Evolutionary conservation across 2,113 vertebrate species (phyloP), one percentile per base, ranked within the genome.

Genomic region (Cephalopholis sonnerati): DNA sequence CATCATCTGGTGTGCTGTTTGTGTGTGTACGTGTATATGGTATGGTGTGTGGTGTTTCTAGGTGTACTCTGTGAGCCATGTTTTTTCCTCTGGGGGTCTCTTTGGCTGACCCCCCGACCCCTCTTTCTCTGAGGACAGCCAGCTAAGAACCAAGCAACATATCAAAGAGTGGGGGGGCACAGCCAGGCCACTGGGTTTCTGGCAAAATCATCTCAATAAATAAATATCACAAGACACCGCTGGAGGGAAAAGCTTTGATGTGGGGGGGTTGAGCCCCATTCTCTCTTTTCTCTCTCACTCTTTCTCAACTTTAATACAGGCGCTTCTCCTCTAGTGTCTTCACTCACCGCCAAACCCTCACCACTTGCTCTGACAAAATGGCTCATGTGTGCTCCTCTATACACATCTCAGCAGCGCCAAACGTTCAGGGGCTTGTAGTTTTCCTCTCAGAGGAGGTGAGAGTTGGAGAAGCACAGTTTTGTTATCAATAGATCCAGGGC

Each of bases 191-290:
- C 89, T 92, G 91, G 91, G 88, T 94, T 94, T 93, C 94, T 93
- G 92, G 94, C 94, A 93, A 94, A 95, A 95, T 94, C 94, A 94
- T 95, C 93, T 93, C 92, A 94, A 94, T 95, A 95, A 94, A 94
- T 95, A 94, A 94, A 95, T 94, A 94, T 94, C 93, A 94, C 91
- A 94, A 95, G 93, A 94, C 85, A 92, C 74, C 69, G 93, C 93
- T 93, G 90, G 86, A 92, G 92, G 94, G 93, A 61, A 92, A 74
- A 63, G 90, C 93, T 95, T 95, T 94, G 93, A 95, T 92, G 93
- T 93, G 89, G 64, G 89, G 90, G 92, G 91, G 92, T 90, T 90
- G 86, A 88, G 89, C 90, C 92, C 93, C 85, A 84, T 85, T 91
- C 85, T 91, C 85, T 93, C 85, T 94, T 68, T 94, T 87, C 84